Base-by-base conservation (phyloP, 2,113 vertebrate genomes). In the Gorsachius goisagi region DNA sequence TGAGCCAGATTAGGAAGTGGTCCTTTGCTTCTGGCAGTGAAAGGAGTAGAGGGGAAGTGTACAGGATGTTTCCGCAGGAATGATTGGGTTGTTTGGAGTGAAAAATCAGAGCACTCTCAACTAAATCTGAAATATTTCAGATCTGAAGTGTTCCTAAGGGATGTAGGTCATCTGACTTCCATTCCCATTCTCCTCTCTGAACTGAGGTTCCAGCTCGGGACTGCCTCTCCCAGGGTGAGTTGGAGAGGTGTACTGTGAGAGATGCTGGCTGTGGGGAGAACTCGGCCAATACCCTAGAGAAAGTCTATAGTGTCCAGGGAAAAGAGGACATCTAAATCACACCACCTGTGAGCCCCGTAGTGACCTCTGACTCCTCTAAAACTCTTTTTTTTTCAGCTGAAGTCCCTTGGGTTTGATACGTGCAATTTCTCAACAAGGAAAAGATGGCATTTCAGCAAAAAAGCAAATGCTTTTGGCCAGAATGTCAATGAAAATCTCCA, bases 11-110 rank as follows among this genome's bases (percentile, higher is more conserved):
- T 82, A 97, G 52, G 73, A 3, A 59, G 44, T 75, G 44, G 27
- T 91, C 37, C 55, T 93, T 83, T 66, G 45, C 63, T 77, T 89
- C 77, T 91, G 72, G 35, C 50, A 63, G 50, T 47, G 68, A 87
- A 90, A 74, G n/a, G 28, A 81, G 28, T 41, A 55, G 55, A 77
- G 39, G 15, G 19, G 22, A 56, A 72, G 22, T 33, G 35, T 39
- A 68, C 14, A 30, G n/a, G 21, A 56, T 72, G 11, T 72, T 91
- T 93, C 77, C 84, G 67, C 58, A 93, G 85, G 77, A 97, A 93
- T 13, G 11, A 47, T 26, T 1, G 3, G 11, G 58, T 82, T 78
- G 66, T 60, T 72, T 91, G 26, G 2, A 47, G 53, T 81, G 56
- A 91, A 94, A 95, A 94, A 68, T 39, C 52, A 64, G 17, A 85